Evolutionary conservation across 2,888 invertebrate genomes (phyloP).

Genomic region (Alentia gelatinosa): DNA sequence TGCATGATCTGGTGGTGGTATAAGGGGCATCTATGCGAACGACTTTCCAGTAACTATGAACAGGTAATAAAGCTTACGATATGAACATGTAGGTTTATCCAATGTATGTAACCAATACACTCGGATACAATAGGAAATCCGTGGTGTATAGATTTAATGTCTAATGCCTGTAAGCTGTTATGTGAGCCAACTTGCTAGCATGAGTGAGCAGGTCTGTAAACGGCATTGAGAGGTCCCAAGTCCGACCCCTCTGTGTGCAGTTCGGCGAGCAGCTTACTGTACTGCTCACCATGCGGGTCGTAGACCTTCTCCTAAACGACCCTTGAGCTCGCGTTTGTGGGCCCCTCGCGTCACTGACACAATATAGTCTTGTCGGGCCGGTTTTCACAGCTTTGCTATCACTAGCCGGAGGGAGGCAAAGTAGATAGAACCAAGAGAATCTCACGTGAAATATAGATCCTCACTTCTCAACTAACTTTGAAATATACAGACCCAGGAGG

Average conservation of each 20-base stretch:
- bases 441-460: too few relatives aligned
- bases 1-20: too few relatives aligned
- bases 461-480: neutral
- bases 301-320: neutral
- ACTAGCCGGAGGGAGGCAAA: neutral
- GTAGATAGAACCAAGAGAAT: neutral
- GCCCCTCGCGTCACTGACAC: neutral
- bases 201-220: neutral
- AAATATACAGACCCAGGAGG: neutral
- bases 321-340: neutral
- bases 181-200: neutral
- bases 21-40: too few relatives aligned
- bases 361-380: neutral
- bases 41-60: too few relatives aligned
- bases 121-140: too few relatives aligned
- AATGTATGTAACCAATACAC: too few relatives aligned
- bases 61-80: too few relatives aligned
- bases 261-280: neutral
- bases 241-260: constrained; percentile 1
- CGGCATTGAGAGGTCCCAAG: neutral
- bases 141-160: too few relatives aligned
- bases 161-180: neutral
- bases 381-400: neutral
- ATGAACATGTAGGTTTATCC: too few relatives aligned
- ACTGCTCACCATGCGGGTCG: neutral